A percentile compares a stretch with the other conserved stretches of the same genome.
Conservation (phyloP, 2,888 invertebrate species). For the Drosophila buzzatii region DNA sequence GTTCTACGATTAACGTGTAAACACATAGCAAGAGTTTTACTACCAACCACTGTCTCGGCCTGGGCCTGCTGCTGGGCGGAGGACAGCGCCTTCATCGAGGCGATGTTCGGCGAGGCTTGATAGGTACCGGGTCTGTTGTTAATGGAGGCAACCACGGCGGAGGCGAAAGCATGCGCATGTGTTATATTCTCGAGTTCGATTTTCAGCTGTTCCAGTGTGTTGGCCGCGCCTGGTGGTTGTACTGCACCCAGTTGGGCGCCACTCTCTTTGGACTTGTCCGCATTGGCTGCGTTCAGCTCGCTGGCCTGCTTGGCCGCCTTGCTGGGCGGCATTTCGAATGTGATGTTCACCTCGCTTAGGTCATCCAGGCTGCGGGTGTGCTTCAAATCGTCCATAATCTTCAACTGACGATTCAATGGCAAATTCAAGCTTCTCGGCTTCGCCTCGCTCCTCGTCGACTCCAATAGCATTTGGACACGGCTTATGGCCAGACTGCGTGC, state of each 20-base stretch:
- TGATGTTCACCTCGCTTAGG: slow-evolving; percentile 72
- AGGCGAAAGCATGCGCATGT: slow-evolving; percentile 85
- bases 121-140: slow-evolving; percentile 59
- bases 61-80: slow-evolving; percentile 60
- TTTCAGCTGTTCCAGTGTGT: slow-evolving; percentile 87
- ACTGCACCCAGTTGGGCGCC: slow-evolving; percentile 34
- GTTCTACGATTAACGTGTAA: slow-evolving; percentile 35
- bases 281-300: slow-evolving; percentile 19
- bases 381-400: slow-evolving; percentile 72
- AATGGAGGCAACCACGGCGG: slow-evolving; percentile 77
- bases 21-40: slow-evolving; percentile 47
- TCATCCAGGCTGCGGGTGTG: slow-evolving; percentile 74
- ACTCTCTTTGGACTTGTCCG: slow-evolving; percentile 62
- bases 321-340: slow-evolving; percentile 70
- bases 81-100: slow-evolving; percentile 63
- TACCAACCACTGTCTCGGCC: slow-evolving; percentile 60
- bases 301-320: slow-evolving; percentile 37
- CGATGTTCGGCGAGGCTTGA: slow-evolving; percentile 64
- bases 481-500: slow-evolving; percentile 59
- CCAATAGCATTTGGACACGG: slow-evolving; percentile 61
- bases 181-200: slow-evolving; percentile 87
- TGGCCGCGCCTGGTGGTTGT: slow-evolving; percentile 81
- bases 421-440: slow-evolving; percentile 75
- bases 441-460: slow-evolving; percentile 61
- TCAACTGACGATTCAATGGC: slow-evolving; percentile 77